phyloP scores from a whole-genome alignment of 2,797 vertebrate genomes.

The Lacerta bilineata region DNA sequence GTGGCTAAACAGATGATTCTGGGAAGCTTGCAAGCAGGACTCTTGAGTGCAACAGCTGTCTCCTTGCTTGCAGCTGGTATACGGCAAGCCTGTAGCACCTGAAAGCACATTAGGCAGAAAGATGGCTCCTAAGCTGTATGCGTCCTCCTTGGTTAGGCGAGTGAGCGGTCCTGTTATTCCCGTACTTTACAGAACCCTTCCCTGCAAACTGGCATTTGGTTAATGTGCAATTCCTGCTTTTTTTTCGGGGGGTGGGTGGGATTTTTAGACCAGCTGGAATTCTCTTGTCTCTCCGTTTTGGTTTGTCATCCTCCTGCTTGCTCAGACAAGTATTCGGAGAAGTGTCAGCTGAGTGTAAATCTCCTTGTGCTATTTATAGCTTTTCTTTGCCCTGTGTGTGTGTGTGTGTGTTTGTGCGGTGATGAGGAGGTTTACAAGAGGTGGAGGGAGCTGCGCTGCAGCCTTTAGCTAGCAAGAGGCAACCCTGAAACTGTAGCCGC shows the following conservation, averaged over 20 bases:
- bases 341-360: neutral
- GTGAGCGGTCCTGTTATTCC: neutral
- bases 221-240: neutral
- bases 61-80: neutral
- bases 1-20: neutral
- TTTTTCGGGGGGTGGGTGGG: neutral
- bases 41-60: neutral
- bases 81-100: neutral
- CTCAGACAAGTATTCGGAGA: neutral
- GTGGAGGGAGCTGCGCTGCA: neutral
- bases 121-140: neutral
- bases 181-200: neutral
- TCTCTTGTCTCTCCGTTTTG: neutral
- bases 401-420: neutral
- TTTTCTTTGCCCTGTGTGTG: neutral
- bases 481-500: neutral
- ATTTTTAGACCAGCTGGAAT: neutral
- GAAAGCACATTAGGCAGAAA: neutral
- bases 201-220: neutral
- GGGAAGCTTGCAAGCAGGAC: neutral
- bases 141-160: neutral
- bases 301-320: neutral
- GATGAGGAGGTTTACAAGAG: neutral
- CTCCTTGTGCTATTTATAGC: slow-evolving; percentile 6
- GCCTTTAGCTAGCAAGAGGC: neutral